Conservation (phyloP, 2,113 vertebrate genomes). For the Vimba vimba region DNA sequence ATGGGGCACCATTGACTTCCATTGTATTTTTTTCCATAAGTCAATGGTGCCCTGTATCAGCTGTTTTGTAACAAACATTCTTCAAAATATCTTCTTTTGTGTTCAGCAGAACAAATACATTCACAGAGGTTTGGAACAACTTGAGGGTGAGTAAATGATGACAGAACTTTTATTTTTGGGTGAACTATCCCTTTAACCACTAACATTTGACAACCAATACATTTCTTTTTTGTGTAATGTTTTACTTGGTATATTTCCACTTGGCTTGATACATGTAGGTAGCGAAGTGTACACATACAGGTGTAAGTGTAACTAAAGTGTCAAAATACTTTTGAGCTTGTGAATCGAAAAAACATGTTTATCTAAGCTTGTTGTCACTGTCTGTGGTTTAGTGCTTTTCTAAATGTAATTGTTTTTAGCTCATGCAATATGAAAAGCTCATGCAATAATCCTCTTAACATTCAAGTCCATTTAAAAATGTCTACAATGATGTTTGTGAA, state of each 20-base stretch:
- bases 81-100: too few species aligned
- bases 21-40: too few species aligned
- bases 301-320: not conserved
- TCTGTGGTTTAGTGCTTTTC: conserved; percentile 6
- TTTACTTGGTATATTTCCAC: conserved; percentile 11
- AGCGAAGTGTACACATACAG: not conserved
- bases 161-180: too few species aligned
- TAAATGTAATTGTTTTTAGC: too few species aligned
- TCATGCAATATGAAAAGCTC: too few species aligned
- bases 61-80: too few species aligned
- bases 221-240: not conserved
- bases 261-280: not conserved
- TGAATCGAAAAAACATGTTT: not conserved
- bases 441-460: conserved; percentile 63
- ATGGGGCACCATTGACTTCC: too few species aligned
- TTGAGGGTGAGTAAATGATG: too few species aligned
- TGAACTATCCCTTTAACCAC: not conserved
- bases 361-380: not conserved
- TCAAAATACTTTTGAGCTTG: not conserved
- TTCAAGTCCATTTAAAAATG: conserved; percentile 55
- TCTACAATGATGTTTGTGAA: conserved; percentile 8
- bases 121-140: too few species aligned
- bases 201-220: not conserved
- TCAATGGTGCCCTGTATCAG: too few species aligned
- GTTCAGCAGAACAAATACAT: too few species aligned